Base-by-base conservation (phyloP, 1,140 invertebrate species). In the Teleopsis dalmanni region DNA sequence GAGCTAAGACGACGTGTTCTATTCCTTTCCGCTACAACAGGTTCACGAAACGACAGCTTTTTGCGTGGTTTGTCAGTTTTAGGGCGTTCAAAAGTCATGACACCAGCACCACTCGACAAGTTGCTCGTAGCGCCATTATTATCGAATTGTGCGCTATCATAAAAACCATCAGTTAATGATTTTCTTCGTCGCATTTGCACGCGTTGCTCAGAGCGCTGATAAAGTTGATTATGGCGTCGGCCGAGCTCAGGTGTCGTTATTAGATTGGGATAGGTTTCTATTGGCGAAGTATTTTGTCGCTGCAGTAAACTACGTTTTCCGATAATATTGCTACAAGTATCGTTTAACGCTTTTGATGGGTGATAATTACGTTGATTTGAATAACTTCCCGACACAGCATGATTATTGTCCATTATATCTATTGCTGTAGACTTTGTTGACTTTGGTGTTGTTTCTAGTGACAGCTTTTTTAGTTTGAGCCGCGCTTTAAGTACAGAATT, bases 41-140 rank as follows among this genome's bases (percentile, higher is more conserved):
- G 88, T 58, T 90, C 87, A 47, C 87, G 80, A 62, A 91, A 91
- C 0, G 86, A 89, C 1, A 91, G 72, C 59, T 91, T 91, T 68
- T 91, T 91, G 19, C 86, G 74, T 0, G 87, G 87, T 54, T 81
- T 78, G 44, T 85, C 80, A 16, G 73, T 72, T 37, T 61, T 63
- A 40, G 65, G 60, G 3, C 56, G 58, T 26, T 67, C 65, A 3
- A 22, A 45, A 10, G 21, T 22, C 6, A 16, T 18, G 23, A 48
- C 37, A 0, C 52, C 50, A 1, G 27, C 29, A 7, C 47, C 44
- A 33, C 47, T 50, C 0, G 54, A 35, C 47, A 53, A 45, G 9
- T 47, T 53, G 16, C 51, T 53, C 2, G 35, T 51, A 3, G 35
- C 41, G 2, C 62, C 58, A 21, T 57, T 56, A 1, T 57, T 59